These are phyloP conservation scores for Chloropsis hardwickii DNA, from an alignment of 2,113 vertebrate genomes.

Conservation along the genomic window DNA sequence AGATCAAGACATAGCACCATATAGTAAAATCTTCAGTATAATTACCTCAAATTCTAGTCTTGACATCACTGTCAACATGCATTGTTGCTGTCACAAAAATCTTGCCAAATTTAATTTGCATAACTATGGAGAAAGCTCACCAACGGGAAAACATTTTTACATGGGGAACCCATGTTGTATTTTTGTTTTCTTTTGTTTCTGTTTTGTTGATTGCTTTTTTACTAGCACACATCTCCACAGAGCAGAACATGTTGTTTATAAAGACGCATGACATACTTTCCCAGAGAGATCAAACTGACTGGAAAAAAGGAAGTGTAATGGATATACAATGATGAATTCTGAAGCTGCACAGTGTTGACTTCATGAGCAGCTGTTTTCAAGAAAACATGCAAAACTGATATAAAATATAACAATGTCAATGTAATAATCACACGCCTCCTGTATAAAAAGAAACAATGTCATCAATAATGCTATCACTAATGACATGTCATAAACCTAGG, in stretches of 20 bases:
- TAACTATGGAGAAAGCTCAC: slow-evolving; percentile 3
- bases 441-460: neutral
- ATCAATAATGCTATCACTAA: neutral
- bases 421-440: rapidly evolving
- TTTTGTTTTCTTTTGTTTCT: neutral
- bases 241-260: slow-evolving; percentile 23
- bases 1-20: slow-evolving; percentile 40
- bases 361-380: neutral
- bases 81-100: slow-evolving; percentile 30
- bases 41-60: slow-evolving; percentile 31
- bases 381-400: neutral
- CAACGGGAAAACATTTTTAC: slow-evolving; percentile 5
- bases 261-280: slow-evolving; percentile 14
- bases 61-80: slow-evolving; percentile 28
- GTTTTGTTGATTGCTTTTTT: neutral
- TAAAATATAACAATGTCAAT: neutral
- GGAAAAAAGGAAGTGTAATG: slow-evolving; percentile 29
- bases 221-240: neutral
- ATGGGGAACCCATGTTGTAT: neutral
- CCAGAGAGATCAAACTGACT: slow-evolving; percentile 43
- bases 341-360: neutral
- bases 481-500: neutral
- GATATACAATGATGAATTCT: neutral
- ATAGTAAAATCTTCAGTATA: slow-evolving; percentile 37
- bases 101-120: slow-evolving; percentile 43